A percentile compares a stretch with the other conserved stretches of the same genome.
These are phyloP conservation scores for Drosophila nr. fundita DNA, from an alignment of 2,888 invertebrate genomes.

Conservation along the genomic window DNA sequence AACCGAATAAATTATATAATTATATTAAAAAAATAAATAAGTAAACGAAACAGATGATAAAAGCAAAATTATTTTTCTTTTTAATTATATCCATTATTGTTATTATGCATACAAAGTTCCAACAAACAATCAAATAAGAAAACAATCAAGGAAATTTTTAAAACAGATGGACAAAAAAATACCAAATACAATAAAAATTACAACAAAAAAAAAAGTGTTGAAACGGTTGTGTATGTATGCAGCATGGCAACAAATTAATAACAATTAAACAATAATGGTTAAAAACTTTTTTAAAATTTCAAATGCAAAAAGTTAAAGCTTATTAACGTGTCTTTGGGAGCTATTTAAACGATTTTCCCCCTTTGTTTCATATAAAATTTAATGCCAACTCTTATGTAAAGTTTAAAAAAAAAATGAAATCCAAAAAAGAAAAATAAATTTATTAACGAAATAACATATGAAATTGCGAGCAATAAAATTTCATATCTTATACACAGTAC, in stretches of 20 bases:
- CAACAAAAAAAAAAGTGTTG: conserved; percentile 30
- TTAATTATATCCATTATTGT: conserved; percentile 37
- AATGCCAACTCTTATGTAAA: conserved; percentile 44
- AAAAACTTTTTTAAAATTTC: conserved; percentile 18
- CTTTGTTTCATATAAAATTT: conserved; percentile 24
- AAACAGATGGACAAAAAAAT: conserved; percentile 30
- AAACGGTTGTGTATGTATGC: conserved; percentile 72
- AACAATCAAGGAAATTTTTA: conserved; percentile 76
- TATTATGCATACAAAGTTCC: conserved; percentile 54
- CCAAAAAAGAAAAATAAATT: conserved; percentile 24
- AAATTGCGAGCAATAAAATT: conserved; percentile 81
- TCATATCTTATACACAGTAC: conserved; percentile 77
- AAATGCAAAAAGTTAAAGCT: conserved; percentile 20
- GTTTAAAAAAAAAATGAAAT: conserved; percentile 6
- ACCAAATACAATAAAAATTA: conserved; percentile 6
- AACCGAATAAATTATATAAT: conserved; percentile 29
- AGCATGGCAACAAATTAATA: conserved; percentile 33
- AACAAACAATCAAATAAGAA: conserved; percentile 75
- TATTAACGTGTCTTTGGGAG: conserved; percentile 14
- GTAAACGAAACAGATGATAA: conserved; percentile 1
- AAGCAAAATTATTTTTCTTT: conserved; percentile 8
- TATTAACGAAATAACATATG: conserved; percentile 74
- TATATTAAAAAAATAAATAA: conserved; percentile 4
- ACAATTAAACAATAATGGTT: conserved; percentile 28
- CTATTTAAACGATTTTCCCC: conserved; percentile 15